Evolutionary conservation across 2,797 vertebrate species (phyloP), one percentile per base, ranked within the genome.

Genomic region (Brachymystax lenok): DNA sequence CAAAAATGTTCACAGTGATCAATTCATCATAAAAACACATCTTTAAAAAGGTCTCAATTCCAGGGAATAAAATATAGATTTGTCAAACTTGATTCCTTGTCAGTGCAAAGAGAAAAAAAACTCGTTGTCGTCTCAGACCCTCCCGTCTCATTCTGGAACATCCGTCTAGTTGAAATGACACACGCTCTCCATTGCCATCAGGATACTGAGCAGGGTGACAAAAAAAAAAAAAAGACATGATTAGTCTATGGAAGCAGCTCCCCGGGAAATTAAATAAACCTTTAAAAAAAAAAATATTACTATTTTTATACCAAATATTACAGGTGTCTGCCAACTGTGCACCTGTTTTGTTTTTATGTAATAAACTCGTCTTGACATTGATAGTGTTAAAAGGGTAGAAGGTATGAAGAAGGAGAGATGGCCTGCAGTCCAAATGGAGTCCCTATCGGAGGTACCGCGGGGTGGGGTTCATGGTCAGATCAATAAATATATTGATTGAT

Each of bases 141-240:
- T 80, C 13, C 14, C 40, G 59, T n/a, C 4, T 0, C 24, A 24
- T 59, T 24, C 19, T 71, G 59, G 7, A 74, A 14, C 13, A 73
- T 19, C 8, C 33, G 33, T 79, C 82, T 67, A 67, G 24, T 14
- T 81, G 80, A 78, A 74, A 66, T 84, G 86, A 87, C 98, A 99
- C 81, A 95, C 95, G 0, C 85, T 83, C 82, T 97, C 91, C 95
- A 99, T 97, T 84, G 95, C 94, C 21, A 69, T 27, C 74, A 74
- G 87, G 90, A 99, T 97, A 79, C 98, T 99, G 93, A 28, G 51
- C 75, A 80, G 61, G 17, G 76, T 6, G 73, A 1, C 35, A 59
- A 52, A 5, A 68, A 0, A 24, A 24, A 24, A 24, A 0, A 0
- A 1, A 51, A 69, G 5, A 35, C 13, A 74, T 30, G 21, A 71